Evolutionary conservation across 2,113 vertebrate genomes (phyloP).

Genomic region (Hyla sarda): DNA sequence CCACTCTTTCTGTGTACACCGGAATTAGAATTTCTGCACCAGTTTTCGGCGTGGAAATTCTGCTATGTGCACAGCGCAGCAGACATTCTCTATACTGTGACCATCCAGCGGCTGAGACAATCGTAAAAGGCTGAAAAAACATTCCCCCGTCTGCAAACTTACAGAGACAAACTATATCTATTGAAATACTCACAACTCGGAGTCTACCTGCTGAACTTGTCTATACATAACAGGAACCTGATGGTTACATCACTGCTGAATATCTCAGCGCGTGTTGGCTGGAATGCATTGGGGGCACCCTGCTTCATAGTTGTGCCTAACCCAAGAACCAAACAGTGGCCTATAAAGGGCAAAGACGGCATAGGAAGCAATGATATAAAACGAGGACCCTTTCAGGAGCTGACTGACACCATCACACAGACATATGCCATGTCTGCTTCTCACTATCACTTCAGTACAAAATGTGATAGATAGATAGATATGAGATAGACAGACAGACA

Average conservation of each 20-base stretch:
- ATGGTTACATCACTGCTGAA: no score
- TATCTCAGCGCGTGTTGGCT: not conserved
- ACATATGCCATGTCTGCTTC: not conserved
- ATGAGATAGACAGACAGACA: no score
- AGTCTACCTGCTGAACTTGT: not conserved
- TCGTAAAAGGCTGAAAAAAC: conserved; percentile 19
- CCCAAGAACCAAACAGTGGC: no score
- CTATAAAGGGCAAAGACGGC: no score
- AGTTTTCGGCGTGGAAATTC: no score
- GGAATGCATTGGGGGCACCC: not conserved
- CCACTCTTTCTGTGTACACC: no score
- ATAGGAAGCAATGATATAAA: not conserved
- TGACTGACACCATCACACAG: not conserved
- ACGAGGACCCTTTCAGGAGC: not conserved
- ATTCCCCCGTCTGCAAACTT: not conserved
- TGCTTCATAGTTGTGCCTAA: not conserved
- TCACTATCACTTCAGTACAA: not conserved
- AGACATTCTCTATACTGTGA: conserved; percentile 2
- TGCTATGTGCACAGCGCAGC: no score
- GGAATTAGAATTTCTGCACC: no score
- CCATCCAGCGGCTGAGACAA: not conserved
- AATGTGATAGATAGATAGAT: no score
- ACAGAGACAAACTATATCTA: not conserved
- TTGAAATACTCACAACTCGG: not conserved
- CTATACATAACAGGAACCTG: not conserved